Conservation (phyloP, 2,113 vertebrate genomes). For the Oceanodroma tethys region DNA sequence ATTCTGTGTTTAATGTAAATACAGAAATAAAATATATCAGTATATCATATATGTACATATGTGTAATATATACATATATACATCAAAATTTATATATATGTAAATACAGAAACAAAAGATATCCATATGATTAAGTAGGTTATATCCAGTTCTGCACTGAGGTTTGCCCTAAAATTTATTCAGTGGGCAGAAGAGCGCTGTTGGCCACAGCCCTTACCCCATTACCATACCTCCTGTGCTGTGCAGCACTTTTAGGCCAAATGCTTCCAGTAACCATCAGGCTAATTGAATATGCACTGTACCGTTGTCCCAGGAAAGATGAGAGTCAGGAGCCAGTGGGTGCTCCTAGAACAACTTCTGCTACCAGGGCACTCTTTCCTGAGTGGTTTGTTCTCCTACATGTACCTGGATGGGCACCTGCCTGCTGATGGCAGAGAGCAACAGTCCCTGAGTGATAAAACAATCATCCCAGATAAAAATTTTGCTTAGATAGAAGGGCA, state of each 20-base stretch:
- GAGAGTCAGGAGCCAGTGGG: background rate
- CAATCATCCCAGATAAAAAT: background rate
- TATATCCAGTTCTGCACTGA: background rate
- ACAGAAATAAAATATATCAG: background rate
- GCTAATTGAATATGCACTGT: background rate
- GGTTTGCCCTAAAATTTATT: background rate
- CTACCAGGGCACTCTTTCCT: background rate
- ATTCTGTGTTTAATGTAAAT: background rate
- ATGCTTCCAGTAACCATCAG: background rate
- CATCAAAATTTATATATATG: background rate
- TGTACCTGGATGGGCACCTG: background rate
- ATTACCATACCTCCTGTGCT: background rate
- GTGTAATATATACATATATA: no score
- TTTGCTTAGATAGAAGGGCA: background rate
- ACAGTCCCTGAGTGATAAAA: background rate
- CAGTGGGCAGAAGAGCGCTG: background rate
- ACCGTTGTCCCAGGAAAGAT: background rate
- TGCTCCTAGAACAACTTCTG: background rate
- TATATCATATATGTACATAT: no score
- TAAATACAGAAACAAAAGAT: background rate
- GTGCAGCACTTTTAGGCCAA: background rate
- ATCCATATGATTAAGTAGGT: background rate
- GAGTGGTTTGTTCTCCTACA: background rate
- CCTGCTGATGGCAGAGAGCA: background rate
- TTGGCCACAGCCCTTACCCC: background rate